A percentile compares a stretch with the other conserved stretches of the same genome.
Evolutionary conservation across 2,888 invertebrate species (phyloP).

Genomic region (Machimus atricapillus): DNA sequence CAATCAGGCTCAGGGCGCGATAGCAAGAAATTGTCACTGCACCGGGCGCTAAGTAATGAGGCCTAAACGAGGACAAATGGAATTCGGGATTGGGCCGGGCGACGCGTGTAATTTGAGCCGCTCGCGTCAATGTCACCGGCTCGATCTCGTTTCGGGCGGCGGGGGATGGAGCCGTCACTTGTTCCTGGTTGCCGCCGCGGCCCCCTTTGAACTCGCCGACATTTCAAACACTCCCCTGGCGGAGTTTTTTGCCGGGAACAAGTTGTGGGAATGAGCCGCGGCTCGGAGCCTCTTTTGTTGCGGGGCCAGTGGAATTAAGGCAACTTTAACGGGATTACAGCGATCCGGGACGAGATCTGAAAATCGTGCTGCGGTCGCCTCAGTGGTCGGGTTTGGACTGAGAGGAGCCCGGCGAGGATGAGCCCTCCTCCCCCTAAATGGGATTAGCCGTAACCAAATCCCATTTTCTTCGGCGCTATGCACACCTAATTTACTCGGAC

Average conservation of each 20-base stretch:
- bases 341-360: neutral
- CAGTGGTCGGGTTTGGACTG: neutral
- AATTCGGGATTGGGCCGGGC: neutral
- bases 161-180: neutral
- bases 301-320: neutral
- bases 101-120: conserved; percentile 10
- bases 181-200: neutral
- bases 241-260: neutral
- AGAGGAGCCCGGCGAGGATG: neutral
- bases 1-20: conserved; percentile 10
- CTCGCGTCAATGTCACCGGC: conserved; percentile 30
- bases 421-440: neutral
- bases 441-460: neutral
- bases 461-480: neutral
- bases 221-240: neutral
- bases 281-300: neutral
- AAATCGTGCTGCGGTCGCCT: conserved; percentile 13
- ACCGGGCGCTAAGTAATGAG: conserved; percentile 33
- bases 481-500: neutral
- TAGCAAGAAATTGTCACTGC: conserved; percentile 15
- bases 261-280: neutral
- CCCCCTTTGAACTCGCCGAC: conserved; percentile 20
- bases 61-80: conserved; percentile 34
- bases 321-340: conserved; percentile 25
- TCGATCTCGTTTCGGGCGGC: neutral